Conservation (phyloP, 1,140 invertebrate species). For the Apocrypta bakeri region DNA sequence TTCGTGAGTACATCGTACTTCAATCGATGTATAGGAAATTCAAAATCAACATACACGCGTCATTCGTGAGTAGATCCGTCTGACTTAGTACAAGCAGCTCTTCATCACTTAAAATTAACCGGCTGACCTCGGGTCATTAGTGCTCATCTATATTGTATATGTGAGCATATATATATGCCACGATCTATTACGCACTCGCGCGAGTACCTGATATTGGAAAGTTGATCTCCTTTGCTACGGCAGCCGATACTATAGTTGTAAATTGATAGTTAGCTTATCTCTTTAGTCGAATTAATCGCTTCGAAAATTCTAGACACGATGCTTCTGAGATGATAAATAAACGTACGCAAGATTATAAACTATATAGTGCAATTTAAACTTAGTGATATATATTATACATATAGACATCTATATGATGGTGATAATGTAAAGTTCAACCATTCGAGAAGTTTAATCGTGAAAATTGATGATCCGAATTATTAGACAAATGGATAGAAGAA, state of each 20-base stretch:
- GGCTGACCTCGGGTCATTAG: constrained; percentile 35
- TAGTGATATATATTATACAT: no score
- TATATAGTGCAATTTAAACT: neutral
- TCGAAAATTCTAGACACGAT: neutral
- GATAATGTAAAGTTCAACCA: no score
- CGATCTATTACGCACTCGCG: neutral
- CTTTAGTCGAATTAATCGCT: constrained; percentile 16
- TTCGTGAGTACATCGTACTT: neutral
- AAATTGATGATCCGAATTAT: neutral
- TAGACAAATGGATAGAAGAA: no score
- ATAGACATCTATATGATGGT: no score
- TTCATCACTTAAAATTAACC: constrained; percentile 32
- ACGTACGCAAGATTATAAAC: neutral
- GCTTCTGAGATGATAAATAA: neutral
- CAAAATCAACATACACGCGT: neutral
- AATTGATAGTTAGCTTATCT: constrained; percentile 20
- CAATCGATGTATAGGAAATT: neutral
- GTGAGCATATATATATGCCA: no score
- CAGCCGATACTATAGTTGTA: neutral
- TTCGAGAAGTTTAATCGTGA: neutral
- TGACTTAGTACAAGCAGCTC: neutral
- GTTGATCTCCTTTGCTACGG: neutral
- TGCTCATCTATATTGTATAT: no score
- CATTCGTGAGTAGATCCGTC: constrained; percentile 8
- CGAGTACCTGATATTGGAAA: constrained; percentile 10